Evolutionary conservation across 2,888 invertebrate genomes (phyloP).

Genomic region (Sesia apiformis): DNA sequence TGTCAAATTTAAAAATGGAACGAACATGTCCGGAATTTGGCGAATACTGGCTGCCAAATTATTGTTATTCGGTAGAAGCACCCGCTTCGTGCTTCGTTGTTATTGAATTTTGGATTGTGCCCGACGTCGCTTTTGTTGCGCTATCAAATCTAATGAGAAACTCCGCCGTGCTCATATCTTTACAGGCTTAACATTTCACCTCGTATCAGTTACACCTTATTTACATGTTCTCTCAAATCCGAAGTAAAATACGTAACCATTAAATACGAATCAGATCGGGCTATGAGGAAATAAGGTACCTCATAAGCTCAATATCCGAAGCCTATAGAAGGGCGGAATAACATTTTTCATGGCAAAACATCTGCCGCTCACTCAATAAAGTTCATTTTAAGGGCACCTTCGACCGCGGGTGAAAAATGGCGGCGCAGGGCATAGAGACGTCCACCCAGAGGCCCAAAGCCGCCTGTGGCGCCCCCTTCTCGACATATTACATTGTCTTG

Average conservation of each 20-base stretch:
- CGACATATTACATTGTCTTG: constrained; percentile 24
- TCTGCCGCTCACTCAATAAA: constrained; percentile 46
- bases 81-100: constrained; percentile 38
- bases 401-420: constrained; percentile 30
- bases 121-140: constrained; percentile 44
- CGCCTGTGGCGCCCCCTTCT: constrained; percentile 5
- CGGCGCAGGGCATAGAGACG: constrained; percentile 18
- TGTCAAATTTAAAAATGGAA: constrained; percentile 73
- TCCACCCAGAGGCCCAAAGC: constrained; percentile 7
- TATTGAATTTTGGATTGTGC: constrained; percentile 64
- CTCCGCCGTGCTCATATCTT: background rate
- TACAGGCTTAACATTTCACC: no score
- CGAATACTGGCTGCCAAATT: constrained; percentile 66
- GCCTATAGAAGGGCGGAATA: constrained; percentile 29
- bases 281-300: constrained; percentile 4
- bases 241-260: background rate
- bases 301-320: background rate
- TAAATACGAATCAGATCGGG: background rate
- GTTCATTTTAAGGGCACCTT: constrained; percentile 40
- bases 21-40: constrained; percentile 63
- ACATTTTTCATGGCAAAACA: constrained; percentile 40
- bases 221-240: background rate
- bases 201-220: background rate
- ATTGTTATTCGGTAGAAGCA: constrained; percentile 63
- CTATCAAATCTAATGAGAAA: constrained; percentile 21